Evolutionary conservation across 2,888 invertebrate genomes (phyloP).

Genomic region (Anagyrus pseudococci): DNA sequence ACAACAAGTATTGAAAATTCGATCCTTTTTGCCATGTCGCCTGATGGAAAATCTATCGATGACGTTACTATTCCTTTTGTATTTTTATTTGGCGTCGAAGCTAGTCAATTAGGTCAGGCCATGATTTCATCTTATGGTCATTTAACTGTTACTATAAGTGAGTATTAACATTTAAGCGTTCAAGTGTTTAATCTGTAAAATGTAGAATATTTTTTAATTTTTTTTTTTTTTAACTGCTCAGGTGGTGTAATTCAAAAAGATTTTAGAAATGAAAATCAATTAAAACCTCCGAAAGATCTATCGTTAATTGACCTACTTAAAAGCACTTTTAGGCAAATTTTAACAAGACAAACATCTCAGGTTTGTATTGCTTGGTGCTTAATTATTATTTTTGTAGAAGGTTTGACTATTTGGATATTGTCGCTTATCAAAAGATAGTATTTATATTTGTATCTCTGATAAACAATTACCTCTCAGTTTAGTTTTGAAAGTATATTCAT

Average conservation of each 20-base stretch:
- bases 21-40: constrained; percentile 95
- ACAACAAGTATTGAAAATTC: constrained; percentile 78
- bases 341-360: constrained; percentile 53
- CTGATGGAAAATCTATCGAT: constrained; percentile 77
- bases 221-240: constrained; percentile 17
- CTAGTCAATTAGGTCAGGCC: constrained; percentile 70
- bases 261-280: constrained; percentile 44
- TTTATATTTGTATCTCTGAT: too few relatives aligned
- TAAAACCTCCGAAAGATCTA: constrained; percentile 56
- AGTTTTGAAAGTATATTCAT: too few relatives aligned
- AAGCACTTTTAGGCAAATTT: constrained; percentile 55
- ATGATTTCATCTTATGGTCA: constrained; percentile 55
- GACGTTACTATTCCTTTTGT: constrained; percentile 90
- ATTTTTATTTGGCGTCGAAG: constrained; percentile 85
- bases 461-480: too few relatives aligned
- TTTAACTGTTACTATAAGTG: constrained; percentile 55
- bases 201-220: constrained; percentile 7
- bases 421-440: constrained; percentile 41
- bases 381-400: constrained; percentile 45
- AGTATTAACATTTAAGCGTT: constrained; percentile 7
- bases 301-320: constrained; percentile 57
- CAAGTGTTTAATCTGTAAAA: not conserved
- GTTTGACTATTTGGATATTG: constrained; percentile 44
- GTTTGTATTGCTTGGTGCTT: constrained; percentile 53
- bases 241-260: constrained; percentile 43